Base-by-base conservation (phyloP, 30 jellyfish, hydroid and myxozoan genomes). In the Rhopilema esculentum region DNA sequence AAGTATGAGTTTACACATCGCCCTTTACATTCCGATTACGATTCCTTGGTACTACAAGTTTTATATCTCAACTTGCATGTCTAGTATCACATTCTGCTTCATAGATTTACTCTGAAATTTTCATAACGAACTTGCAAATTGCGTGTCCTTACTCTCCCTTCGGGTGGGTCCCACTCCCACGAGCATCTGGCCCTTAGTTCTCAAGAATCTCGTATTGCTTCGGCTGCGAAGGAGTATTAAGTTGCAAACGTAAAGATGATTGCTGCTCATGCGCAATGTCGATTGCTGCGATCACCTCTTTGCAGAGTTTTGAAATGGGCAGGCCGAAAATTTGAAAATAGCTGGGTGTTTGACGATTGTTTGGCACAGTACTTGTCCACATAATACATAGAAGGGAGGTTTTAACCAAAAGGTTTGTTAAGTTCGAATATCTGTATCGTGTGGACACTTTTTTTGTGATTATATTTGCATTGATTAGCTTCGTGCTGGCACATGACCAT, bases 231-330 rank as follows among this genome's bases (percentile, higher is more conserved):
- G 57, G 57, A 40, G 57, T 12, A 12, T 40, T 40, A 40, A 40
- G 57, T 40, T 40, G 57, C 57, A 40, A 40, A 40, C 57, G 57
- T 40, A 40, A 40, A 40, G 57, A 40, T 2, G 57, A 40, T 40
- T 40, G 48, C 40, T 31, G 90, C 90, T 80, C 90, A 80, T 80
- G 90, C 90, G 90, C 90, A 66, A 67, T 68, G 31, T 49, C 32
- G 22, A 32, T 30, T 21, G 4, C 80, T n/a, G n/a, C 81, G 73
- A 68, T 70, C 82, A 28, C 52, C 80, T 68, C 75, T 27, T 25
- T 49, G 26, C 32, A 12, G 15, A 49, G 23, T 24, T 33, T 32
- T 18, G 75, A 80, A 80, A 80, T 80, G 90, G 90, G 90, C 90
- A 80, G 90, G 90, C 90, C 82, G 57, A 80, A 29, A 30, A 33